Evolutionary conservation across 2,888 invertebrate genomes (phyloP).

Genomic region (Cerastis rubricosa): DNA sequence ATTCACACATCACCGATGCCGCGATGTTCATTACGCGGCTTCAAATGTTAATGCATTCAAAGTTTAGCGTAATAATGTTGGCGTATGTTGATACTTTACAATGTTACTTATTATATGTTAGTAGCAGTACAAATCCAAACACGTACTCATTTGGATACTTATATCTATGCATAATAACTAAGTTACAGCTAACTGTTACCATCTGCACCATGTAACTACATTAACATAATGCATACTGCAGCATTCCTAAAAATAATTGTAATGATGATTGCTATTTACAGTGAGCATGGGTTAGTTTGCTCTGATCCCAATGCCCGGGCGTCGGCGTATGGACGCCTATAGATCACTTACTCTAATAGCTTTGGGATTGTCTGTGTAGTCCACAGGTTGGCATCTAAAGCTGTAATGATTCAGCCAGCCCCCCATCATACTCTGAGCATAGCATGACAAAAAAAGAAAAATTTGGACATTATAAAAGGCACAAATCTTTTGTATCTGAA

Average conservation of each 20-base stretch:
- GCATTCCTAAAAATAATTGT: constrained; percentile 74
- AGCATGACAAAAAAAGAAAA: constrained; percentile 80
- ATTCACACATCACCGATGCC: constrained; percentile 64
- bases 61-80: constrained; percentile 62
- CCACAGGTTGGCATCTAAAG: constrained; percentile 97
- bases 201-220: constrained; percentile 69
- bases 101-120: constrained; percentile 59
- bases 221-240: constrained; percentile 68
- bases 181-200: constrained; percentile 63
- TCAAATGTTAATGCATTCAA: constrained; percentile 62
- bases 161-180: constrained; percentile 53
- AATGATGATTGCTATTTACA: constrained; percentile 84
- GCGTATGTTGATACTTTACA: constrained; percentile 53
- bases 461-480: constrained; percentile 67
- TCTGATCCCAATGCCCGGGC: constrained; percentile 70
- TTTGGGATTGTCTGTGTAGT: constrained; percentile 95
- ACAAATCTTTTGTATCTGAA: constrained; percentile 2
- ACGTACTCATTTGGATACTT: constrained; percentile 58
- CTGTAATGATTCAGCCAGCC: constrained; percentile 98
- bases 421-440: constrained; percentile 94
- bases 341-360: constrained; percentile 95
- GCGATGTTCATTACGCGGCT: constrained; percentile 46
- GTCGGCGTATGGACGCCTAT: constrained; percentile 59
- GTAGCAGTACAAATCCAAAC: constrained; percentile 60
- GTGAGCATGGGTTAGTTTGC: constrained; percentile 83